Conservation (phyloP, 1,140 invertebrate genomes). For the Batillaria attramentaria region DNA sequence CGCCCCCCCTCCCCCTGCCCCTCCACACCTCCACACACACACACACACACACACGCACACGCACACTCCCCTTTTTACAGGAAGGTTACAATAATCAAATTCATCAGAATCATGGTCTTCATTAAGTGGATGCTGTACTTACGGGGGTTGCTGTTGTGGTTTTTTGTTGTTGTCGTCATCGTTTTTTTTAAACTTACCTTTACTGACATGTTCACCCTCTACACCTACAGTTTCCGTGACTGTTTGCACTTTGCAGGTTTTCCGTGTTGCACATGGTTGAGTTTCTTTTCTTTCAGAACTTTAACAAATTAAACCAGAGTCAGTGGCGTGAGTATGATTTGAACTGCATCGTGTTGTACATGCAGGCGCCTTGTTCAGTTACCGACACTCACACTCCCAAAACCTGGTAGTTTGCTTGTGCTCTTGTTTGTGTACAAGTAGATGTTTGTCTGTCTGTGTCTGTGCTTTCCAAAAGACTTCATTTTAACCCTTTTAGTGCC, state of each 20-base stretch:
- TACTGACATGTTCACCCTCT: background rate
- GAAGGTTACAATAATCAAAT: too few species aligned
- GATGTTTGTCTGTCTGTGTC: background rate
- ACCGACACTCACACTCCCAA: background rate
- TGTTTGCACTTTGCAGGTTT: background rate
- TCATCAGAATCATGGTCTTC: background rate
- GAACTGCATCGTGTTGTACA: background rate
- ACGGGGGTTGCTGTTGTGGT: background rate
- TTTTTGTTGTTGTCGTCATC: background rate
- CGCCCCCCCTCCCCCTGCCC: too few species aligned
- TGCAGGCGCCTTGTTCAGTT: background rate
- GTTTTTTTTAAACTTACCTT: background rate
- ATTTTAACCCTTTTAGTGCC: background rate
- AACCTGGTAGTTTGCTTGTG: background rate
- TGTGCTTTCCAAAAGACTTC: background rate
- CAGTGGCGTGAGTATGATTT: constrained; percentile 67
- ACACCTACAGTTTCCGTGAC: background rate
- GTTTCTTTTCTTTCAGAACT: constrained; percentile 63
- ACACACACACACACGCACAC: constrained; percentile 1
- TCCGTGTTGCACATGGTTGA: constrained; percentile 15
- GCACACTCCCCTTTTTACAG: too few species aligned
- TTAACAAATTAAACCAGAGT: constrained; percentile 65
- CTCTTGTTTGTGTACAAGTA: background rate
- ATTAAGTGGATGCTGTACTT: background rate
- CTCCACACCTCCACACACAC: too few species aligned